Evolutionary conservation across 1,140 invertebrate genomes (phyloP), one percentile per base, ranked within the genome.

Genomic region (Heterodera carotae): DNA sequence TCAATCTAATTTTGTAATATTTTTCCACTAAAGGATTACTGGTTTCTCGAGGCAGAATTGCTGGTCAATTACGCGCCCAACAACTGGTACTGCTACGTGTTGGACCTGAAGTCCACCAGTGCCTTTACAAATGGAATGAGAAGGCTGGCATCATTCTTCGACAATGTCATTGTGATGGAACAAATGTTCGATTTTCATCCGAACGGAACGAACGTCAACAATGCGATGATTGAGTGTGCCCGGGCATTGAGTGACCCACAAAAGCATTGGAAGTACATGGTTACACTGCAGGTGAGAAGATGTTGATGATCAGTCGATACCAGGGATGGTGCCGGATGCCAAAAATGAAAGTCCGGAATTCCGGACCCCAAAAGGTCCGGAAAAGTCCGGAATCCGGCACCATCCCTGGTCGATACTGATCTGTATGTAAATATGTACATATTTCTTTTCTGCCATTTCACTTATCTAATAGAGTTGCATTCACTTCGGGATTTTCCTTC

Each of bases 71-170:
- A 81, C 60, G 43, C 76, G 31, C 80, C 81, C 22, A 62, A 83
- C 34, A 81, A 81, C 60, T 83, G 48, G 33, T 81, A 82, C 59
- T 81, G 80, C 71, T 81, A 70, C 75, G 48, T 74, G 27, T n/a
- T 81, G 33, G 80, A 81, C 69, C 29, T 48, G 25, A 82, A 81
- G 53, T 39, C 80, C 8, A 29, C 79, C 48, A 8, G 29, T 34
- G 22, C 60, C 18, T 81, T 81, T 39, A 43, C 83, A 39, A 27
- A 25, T 34, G 64, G 76, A 82, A 60, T 81, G 60, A 64, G 64
- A 8, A n/a, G 25, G 5, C 67, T 81, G 25, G 56, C 80, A 31
- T 60, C 69, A 12, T 81, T 81, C 39, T 82, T 81, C 56, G 10
- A 64, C 22, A 81, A 81, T 36, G 76, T 81, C 27, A 39, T 78